A percentile compares a stretch with the other conserved stretches of the same genome.
phyloP scores from a whole-genome alignment of 2,888 invertebrate genomes.

The Limnephilus auricula region DNA sequence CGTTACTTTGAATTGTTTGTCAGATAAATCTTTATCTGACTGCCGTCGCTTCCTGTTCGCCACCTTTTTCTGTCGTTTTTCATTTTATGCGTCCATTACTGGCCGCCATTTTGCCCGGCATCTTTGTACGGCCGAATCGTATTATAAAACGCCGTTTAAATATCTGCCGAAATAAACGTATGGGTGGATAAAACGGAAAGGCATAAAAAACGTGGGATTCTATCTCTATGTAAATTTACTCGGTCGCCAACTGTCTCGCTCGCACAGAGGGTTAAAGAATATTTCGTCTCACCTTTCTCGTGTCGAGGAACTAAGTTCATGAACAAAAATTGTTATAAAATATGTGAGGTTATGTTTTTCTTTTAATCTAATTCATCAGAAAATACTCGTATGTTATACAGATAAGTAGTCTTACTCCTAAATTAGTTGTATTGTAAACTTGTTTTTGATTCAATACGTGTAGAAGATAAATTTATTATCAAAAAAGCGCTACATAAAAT shows the following conservation, averaged over 20 bases:
- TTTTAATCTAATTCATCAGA: not conserved
- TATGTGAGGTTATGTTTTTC: not conserved
- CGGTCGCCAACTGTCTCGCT: conserved; percentile 52
- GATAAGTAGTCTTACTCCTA: not conserved
- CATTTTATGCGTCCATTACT: conserved; percentile 17
- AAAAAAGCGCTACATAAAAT: too few species aligned
- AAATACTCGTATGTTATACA: not conserved
- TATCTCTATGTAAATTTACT: conserved; percentile 63
- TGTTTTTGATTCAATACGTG: too few species aligned
- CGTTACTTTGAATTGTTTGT: not conserved
- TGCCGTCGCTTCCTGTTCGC: not conserved
- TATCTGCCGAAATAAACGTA: conserved; percentile 61
- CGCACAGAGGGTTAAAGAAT: not conserved
- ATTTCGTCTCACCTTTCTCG: not conserved
- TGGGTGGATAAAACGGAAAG: conserved; percentile 58
- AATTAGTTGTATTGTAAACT: not conserved
- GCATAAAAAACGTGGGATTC: conserved; percentile 62
- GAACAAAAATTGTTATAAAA: conserved; percentile 22
- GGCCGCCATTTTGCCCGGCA: conserved; percentile 42
- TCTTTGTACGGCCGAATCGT: conserved; percentile 36
- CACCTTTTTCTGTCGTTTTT: not conserved
- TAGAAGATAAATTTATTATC: too few species aligned
- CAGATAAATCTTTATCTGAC: not conserved
- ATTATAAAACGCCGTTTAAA: conserved; percentile 53
- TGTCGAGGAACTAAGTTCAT: conserved; percentile 18